Evolutionary conservation across 2,888 invertebrate species (phyloP).

Genomic region (Ormyrus thymus): DNA sequence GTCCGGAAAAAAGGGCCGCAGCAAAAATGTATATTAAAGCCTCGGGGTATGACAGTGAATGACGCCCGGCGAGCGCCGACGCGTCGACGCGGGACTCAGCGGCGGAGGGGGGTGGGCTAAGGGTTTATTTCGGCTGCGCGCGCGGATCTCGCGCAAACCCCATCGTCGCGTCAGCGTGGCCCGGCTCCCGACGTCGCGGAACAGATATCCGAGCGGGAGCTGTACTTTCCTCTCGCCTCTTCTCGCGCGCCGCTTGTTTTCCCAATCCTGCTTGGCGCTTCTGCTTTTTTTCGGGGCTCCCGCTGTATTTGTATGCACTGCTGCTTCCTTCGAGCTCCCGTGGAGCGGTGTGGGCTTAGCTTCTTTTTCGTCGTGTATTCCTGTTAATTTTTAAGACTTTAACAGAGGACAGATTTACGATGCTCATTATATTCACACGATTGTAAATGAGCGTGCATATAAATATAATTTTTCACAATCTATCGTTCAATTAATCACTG

Average conservation of each 20-base stretch:
- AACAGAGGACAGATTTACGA: constrained; percentile 24
- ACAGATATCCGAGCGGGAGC: constrained; percentile 7
- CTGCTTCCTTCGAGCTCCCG: not conserved
- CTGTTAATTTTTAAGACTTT: not conserved
- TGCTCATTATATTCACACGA: not conserved
- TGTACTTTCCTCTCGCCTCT: not conserved
- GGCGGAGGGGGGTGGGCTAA: constrained; percentile 31
- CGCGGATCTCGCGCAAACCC: not conserved
- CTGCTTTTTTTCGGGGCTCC: not conserved
- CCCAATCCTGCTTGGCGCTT: not conserved
- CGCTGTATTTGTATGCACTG: not conserved
- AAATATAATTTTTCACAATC: too few relatives aligned
- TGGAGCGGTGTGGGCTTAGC: not conserved
- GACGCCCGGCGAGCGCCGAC: not conserved
- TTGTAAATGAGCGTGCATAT: too few relatives aligned
- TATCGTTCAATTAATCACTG: too few relatives aligned
- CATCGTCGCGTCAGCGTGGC: constrained; percentile 7
- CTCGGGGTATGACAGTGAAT: constrained; percentile 4
- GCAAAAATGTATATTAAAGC: constrained; percentile 24
- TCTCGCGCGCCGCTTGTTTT: not conserved
- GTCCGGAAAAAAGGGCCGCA: constrained; percentile 6
- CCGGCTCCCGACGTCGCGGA: constrained; percentile 8
- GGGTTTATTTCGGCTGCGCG: constrained; percentile 21
- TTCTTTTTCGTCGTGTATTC: not conserved
- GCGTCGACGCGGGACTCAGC: constrained; percentile 16